Evolutionary conservation across 2,797 vertebrate genomes (phyloP).

Genomic region (Siniperca undulata): DNA sequence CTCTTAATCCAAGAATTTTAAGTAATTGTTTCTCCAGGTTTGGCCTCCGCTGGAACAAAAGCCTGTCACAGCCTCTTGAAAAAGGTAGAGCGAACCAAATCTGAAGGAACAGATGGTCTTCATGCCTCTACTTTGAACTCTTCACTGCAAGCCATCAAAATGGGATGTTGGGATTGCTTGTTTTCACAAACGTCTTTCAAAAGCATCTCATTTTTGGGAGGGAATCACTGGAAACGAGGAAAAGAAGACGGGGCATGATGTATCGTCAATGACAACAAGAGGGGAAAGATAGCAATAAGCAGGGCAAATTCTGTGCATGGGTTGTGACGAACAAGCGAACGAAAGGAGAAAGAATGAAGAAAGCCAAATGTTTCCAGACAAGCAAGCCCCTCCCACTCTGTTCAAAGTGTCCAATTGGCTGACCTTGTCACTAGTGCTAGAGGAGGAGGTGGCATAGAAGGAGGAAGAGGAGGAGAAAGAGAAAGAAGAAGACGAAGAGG

Average conservation of each 20-base stretch:
- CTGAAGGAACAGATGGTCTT: slow-evolving; percentile 28
- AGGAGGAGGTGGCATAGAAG: slow-evolving; percentile 86
- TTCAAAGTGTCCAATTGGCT: slow-evolving; percentile 72
- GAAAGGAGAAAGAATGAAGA: slow-evolving; percentile 57
- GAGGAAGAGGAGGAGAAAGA: slow-evolving; percentile 84
- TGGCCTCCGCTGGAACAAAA: slow-evolving; percentile 65
- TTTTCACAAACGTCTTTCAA: slow-evolving; percentile 42
- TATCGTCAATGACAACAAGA: slow-evolving; percentile 34
- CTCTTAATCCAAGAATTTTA: not conserved
- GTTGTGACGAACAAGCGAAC: slow-evolving; percentile 58
- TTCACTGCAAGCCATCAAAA: slow-evolving; percentile 40
- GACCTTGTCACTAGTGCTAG: slow-evolving; percentile 88
- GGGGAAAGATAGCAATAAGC: slow-evolving; percentile 30
- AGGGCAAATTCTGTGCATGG: slow-evolving; percentile 53
- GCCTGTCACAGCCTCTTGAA: slow-evolving; percentile 49
- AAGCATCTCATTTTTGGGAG: slow-evolving; percentile 40
- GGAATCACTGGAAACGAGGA: slow-evolving; percentile 39
- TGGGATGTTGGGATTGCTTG: slow-evolving; percentile 34
- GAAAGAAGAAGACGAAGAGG: slow-evolving; percentile 81
- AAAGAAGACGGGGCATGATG: slow-evolving; percentile 21
- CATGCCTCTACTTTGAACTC: slow-evolving; percentile 64
- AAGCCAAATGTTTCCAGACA: slow-evolving; percentile 62
- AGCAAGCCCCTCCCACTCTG: slow-evolving; percentile 74
- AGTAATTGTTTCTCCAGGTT: slow-evolving; percentile 14
- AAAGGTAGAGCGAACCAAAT: slow-evolving; percentile 36